These are phyloP conservation scores for Lordiphosa fenestrarum DNA, from an alignment of 2,888 invertebrate genomes.

Conservation along the genomic window DNA sequence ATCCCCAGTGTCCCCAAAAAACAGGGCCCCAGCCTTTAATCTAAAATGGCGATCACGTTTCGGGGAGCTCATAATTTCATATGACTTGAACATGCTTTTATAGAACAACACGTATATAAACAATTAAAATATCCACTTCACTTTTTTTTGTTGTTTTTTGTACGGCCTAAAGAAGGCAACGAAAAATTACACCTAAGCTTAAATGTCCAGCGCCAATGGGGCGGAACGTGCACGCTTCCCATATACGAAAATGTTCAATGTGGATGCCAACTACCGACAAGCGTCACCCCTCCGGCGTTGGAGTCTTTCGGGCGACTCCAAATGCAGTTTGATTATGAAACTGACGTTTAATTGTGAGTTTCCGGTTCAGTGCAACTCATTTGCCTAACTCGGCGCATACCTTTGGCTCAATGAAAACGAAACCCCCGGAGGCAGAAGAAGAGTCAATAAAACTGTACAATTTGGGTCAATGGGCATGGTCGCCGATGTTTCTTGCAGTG, in stretches of 20 bases:
- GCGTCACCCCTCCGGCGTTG: not conserved
- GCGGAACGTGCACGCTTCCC: slow-evolving; percentile 63
- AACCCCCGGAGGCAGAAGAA: slow-evolving; percentile 35
- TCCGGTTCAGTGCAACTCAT: slow-evolving; percentile 70
- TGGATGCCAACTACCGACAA: slow-evolving; percentile 18
- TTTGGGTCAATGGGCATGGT: slow-evolving; percentile 32
- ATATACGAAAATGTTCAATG: slow-evolving; percentile 49
- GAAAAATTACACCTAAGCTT: slow-evolving; percentile 43
- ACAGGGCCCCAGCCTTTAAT: slow-evolving; percentile 41
- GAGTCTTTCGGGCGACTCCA: slow-evolving; percentile 28
- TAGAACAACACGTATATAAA: slow-evolving; percentile 63
- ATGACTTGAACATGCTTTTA: slow-evolving; percentile 39
- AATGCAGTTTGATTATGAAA: slow-evolving; percentile 63
- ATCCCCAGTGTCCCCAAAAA: slow-evolving; percentile 33
- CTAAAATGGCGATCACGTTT: slow-evolving; percentile 59
- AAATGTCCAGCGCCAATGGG: slow-evolving; percentile 59
- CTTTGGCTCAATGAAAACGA: slow-evolving; percentile 56
- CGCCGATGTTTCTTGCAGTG: not conserved
- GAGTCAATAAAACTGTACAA: slow-evolving; percentile 43
- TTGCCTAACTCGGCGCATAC: slow-evolving; percentile 39
- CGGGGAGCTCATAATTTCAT: slow-evolving; percentile 54
- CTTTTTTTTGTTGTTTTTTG: slow-evolving; percentile 12
- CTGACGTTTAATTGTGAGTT: slow-evolving; percentile 66
- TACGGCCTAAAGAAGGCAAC: slow-evolving; percentile 42
- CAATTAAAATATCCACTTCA: slow-evolving; percentile 49